Evolutionary conservation across 2,888 invertebrate genomes (phyloP), one percentile per base, ranked within the genome.

Genomic region (Drosophila trichaetosa): DNA sequence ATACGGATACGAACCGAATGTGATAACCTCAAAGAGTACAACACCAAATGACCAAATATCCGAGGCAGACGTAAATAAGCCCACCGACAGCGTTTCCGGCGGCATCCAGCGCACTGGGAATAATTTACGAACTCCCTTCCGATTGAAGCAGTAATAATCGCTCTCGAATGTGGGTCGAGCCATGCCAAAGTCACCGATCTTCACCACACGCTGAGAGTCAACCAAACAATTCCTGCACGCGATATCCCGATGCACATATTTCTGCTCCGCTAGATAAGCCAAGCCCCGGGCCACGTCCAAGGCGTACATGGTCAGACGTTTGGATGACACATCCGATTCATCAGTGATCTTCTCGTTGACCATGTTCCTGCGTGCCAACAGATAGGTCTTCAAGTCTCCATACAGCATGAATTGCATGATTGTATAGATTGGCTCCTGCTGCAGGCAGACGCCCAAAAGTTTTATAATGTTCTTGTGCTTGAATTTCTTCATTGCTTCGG

Each of bases 381-480:
- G 94, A 93, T 96, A 98, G 11, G 96, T 97, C 93, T 98, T 98
- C 79, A 98, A 93, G 92, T 98, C 98, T 29, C 98, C 98, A 91
- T 98, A 97, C 42, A 98, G 94, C 97, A 98, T 97, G 90, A 97
- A 98, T 93, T 98, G 98, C 98, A 98, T 98, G 18, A 98, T 95
- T 0, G 97, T 97, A 91, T 97, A 97, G 52, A 98, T 96, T 0
- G 98, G 98, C 88, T 98, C 97, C 52, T 95, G 95, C 89, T 96
- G 96, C 1, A 98, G 97, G 85, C 97, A 97, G 16, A 98, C 98
- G 1, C 97, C 98, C 27, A 98, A 93, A 36, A 98, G 94, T 81
- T 96, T 95, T 18, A 98, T 96, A 63, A 98, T 96, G 92, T 98
- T 98, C 88, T 96, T 96, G 92, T 98, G 98, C 65, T 97, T 96